A percentile compares a stretch with the other conserved stretches of the same genome.
Conservation (phyloP, 2,797 vertebrate genomes). For the Tragopan temminckii region DNA sequence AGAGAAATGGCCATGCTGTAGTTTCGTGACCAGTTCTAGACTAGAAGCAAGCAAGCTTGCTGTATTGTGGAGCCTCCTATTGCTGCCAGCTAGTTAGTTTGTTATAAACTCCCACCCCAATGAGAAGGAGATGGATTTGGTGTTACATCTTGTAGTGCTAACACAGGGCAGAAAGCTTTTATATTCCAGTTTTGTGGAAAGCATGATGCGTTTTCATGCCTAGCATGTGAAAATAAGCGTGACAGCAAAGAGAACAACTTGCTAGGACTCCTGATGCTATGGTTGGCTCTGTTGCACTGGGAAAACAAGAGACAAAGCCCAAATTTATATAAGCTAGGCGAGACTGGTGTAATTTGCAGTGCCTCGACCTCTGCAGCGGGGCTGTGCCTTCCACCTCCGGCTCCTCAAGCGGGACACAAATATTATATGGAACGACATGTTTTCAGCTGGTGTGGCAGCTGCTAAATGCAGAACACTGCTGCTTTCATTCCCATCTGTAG, state of each 20-base stretch:
- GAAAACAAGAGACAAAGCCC: conserved; percentile 9
- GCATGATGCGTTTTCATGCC: not conserved
- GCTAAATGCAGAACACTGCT: not conserved
- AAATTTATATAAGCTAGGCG: not conserved
- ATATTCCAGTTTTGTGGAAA: conserved; percentile 19
- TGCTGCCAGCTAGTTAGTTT: conserved; percentile 9
- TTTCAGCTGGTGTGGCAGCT: conserved; percentile 40
- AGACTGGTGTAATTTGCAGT: not conserved
- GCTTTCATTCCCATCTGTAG: conserved; percentile 29
- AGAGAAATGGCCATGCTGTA: not conserved
- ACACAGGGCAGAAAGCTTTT: not conserved
- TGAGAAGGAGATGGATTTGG: conserved; percentile 2
- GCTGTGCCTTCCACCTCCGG: not conserved
- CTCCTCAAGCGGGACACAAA: not conserved
- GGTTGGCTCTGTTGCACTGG: not conserved
- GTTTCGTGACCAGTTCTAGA: not conserved
- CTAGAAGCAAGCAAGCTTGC: conserved; percentile 23
- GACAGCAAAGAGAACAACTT: not conserved
- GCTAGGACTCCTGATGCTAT: not conserved
- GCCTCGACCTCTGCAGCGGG: not conserved
- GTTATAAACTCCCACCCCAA: not conserved
- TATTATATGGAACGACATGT: conserved; percentile 1
- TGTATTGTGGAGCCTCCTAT: not conserved
- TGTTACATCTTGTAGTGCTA: not conserved
- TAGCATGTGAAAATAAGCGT: not conserved